Base-by-base conservation (phyloP, 2,888 invertebrate genomes). In the Cosmopolites sordidus region DNA sequence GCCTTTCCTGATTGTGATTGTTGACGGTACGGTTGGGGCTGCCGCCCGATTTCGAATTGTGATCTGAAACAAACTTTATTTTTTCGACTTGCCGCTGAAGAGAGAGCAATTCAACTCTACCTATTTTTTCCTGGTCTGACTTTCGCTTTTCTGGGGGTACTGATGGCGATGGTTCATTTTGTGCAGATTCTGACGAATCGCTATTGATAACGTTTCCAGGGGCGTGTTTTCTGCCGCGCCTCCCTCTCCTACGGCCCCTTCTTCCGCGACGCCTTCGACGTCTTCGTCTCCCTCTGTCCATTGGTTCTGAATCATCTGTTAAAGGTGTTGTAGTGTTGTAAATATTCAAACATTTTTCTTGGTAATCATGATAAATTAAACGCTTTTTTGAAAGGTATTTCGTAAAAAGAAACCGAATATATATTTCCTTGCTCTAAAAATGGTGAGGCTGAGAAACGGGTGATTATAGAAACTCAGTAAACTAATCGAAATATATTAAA, bases 231-330 rank as follows among this genome's bases (percentile, higher is more conserved):
- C 54, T 41, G 22, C 59, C 37, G 1, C 59, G 49, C 27, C 54
- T 45, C 6, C 59, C 38, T n/a, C 51, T 17, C 33, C 54, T 48
- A 17, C 56, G 40, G 9, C 54, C 27, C 11, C 46, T 48, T 9
- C 55, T 39, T 22, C 48, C 27, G 3, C 58, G 27, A 15, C 53
- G 9, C 6, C 54, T 39, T n/a, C 58, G 15, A 14, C 60, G 43
- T 22, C 50, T 47, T n/a, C 43, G 22, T 39, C 52, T 46, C 3
- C 33, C 33, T 43, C 49, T 53, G 37, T 59, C 59, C 44, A 45
- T 17, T 12, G 59, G 59, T 42, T 59, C 59, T 1, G 59, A 55
- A 4, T 56, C 54, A 8, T 48, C 56, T 59, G 45, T n/a, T n/a
- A n/a, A n/a, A n/a, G n/a, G n/a, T n/a, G n/a, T n/a, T n/a, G n/a